Evolutionary conservation across 2,888 invertebrate genomes (phyloP).

Genomic region (Frankliniella intonsa): DNA sequence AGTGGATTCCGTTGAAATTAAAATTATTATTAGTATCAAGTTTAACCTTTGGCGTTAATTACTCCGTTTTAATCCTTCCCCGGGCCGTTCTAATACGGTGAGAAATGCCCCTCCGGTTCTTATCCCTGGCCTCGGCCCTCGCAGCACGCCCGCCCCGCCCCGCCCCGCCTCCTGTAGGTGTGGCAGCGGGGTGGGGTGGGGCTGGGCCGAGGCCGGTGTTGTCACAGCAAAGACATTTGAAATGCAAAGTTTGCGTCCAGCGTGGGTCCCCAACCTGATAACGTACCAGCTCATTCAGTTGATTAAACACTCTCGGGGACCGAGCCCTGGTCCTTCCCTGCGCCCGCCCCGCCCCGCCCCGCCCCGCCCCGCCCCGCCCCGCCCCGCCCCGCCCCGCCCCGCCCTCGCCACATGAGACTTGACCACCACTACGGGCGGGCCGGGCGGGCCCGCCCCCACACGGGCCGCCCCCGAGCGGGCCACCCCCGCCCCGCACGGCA

Average conservation of each 20-base stretch:
- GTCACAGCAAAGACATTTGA: conserved; percentile 23
- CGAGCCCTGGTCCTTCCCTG: background rate
- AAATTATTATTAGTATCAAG: background rate
- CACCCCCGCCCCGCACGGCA: background rate
- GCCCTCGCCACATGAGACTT: background rate
- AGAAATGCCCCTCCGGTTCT: background rate
- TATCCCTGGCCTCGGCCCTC: background rate
- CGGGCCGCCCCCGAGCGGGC: background rate
- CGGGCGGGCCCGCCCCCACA: background rate
- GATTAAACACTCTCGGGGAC: background rate
- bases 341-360: background rate
- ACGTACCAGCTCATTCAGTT: conserved; percentile 25
- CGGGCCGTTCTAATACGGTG: background rate
- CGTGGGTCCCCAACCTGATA: conserved; percentile 18
- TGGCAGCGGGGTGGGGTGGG: background rate
- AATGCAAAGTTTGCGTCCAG: conserved; percentile 16
- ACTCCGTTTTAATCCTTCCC: background rate
- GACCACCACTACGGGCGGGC: background rate
- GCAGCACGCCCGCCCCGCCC: too few species aligned
- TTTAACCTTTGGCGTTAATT: background rate
- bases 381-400: background rate
- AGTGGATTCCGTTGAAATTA: background rate
- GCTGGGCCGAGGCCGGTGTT: background rate
- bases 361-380: background rate
- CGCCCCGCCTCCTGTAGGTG: background rate